Conservation (phyloP, 1,140 invertebrate species). For the Fopius arisanus region DNA sequence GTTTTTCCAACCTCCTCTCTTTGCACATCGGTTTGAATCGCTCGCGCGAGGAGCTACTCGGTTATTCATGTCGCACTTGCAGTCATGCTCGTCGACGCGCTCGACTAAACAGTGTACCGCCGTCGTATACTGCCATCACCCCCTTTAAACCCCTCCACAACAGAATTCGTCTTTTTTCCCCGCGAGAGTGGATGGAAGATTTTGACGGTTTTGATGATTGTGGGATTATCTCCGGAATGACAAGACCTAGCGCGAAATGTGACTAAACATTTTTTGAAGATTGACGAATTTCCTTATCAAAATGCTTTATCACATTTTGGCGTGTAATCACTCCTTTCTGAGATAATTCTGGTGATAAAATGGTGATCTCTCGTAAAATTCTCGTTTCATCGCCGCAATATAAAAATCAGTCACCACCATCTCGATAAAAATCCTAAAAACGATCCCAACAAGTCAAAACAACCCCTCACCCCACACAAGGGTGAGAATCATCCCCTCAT, state of each 20-base stretch:
- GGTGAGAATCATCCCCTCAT: constrained; percentile 28
- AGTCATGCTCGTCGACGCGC: constrained; percentile 48
- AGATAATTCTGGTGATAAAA: no score
- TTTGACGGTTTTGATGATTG: no score
- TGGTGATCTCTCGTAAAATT: not conserved
- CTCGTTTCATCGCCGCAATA: not conserved
- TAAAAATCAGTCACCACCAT: not conserved
- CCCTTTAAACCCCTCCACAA: not conserved
- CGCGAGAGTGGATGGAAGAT: no score
- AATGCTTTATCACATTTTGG: no score
- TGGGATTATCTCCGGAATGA: no score
- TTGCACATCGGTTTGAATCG: constrained; percentile 7
- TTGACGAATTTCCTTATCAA: no score
- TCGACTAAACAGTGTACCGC: constrained; percentile 47
- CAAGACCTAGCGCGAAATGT: no score
- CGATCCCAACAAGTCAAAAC: not conserved
- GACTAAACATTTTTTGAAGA: no score
- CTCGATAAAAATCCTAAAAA: not conserved
- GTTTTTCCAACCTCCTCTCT: not conserved
- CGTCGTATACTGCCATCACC: constrained; percentile 19
- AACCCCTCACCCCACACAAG: not conserved
- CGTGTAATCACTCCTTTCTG: no score
- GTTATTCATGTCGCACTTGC: constrained; percentile 58
- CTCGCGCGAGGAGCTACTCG: constrained; percentile 44
- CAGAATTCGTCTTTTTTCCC: no score